Conservation (phyloP, 2,113 vertebrate species). For the Lonchura striata region DNA sequence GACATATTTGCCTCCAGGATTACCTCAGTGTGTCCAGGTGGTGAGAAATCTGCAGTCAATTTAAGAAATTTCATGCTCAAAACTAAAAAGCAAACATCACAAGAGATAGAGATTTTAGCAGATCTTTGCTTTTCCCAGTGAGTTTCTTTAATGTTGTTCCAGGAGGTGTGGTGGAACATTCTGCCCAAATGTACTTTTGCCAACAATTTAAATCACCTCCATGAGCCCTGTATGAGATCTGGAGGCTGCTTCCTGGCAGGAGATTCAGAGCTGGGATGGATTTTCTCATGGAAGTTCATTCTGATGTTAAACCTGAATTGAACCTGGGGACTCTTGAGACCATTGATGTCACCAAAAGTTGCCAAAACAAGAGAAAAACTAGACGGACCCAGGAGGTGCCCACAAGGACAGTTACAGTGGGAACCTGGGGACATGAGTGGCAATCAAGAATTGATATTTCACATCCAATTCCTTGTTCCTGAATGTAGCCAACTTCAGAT, state of each 20-base stretch:
- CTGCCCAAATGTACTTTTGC: not conserved
- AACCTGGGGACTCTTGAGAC: not conserved
- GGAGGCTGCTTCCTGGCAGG: not conserved
- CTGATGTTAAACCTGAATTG: not conserved
- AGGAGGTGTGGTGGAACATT: not conserved
- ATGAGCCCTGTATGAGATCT: not conserved
- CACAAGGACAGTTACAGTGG: not conserved
- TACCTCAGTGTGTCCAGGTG: not conserved
- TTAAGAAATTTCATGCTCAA: not conserved
- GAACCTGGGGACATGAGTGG: not conserved
- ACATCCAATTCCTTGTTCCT: not conserved
- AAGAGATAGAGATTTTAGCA: not conserved
- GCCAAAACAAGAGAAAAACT: not conserved
- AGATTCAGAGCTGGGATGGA: not conserved
- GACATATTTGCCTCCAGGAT: not conserved
- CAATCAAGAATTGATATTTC: not conserved
- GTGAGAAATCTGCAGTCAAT: not conserved
- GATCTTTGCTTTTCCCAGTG: not conserved
- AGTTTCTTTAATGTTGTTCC: not conserved
- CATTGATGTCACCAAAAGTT: not conserved
- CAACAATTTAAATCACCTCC: not conserved
- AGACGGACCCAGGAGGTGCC: not conserved
- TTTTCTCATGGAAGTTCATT: not conserved
- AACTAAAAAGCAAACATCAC: not conserved
- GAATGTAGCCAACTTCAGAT: not conserved